Evolutionary conservation across 2,888 invertebrate genomes (phyloP), one percentile per base, ranked within the genome.

Genomic region (Mythimna lalbum): DNA sequence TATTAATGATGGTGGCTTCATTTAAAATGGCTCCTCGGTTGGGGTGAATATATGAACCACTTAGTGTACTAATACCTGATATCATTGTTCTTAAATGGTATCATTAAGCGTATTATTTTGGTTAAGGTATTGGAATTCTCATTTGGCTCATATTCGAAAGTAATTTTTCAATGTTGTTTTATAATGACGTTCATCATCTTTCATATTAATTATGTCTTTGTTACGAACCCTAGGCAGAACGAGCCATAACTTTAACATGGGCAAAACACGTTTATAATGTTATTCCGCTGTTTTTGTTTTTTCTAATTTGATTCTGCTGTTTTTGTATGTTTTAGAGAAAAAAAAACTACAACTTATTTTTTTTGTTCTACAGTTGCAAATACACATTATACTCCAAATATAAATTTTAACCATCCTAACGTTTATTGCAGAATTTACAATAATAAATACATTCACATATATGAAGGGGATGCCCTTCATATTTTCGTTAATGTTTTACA

Each of bases 1-100:
- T 53, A 52, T 14, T 68, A 53, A 63, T 33, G 7, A 61, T 60
- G 21, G 43, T 60, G 31, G 27, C 56, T 57, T 63, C 19, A 62
- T 80, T 69, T 57, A 21, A 27, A 5, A n/a, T 33, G 36, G 3
- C 49, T 23, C 5, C 4, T 49, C 9, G 55, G 14, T 55, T 27
- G 33, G 33, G n/a, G 47, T 36, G 21, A 63, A 43, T 63, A 23
- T 47, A 43, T 49, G 14, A 47, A 36, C 43, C 47, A 55, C 10
- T 55, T 39, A 31, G 1, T 31, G 21, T 17, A 14, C 4, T 19
- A 31, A 62, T 49, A 1, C 7, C 27, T 23, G 33, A 12, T 39
- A 53, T 19, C 4, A 50, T 55, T 52, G 43, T 61, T 60, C 9
- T 12, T 49, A 33, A 27, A 63, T 27, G 14, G 33, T 27, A 31